Evolutionary conservation across 1,140 invertebrate species (phyloP).

Genomic region (Schlechtendalia chinensis): DNA sequence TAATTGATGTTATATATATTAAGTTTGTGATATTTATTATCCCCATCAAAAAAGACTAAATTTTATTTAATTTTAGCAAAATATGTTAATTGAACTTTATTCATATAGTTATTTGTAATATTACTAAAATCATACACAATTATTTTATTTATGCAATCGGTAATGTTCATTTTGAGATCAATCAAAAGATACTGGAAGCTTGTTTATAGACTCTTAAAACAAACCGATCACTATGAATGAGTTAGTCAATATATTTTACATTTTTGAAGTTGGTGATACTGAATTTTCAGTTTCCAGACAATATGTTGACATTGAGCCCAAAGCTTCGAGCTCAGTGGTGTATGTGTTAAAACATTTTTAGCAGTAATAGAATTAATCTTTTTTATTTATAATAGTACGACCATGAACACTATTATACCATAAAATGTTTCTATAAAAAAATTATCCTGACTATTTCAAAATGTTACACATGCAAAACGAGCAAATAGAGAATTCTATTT

Average conservation of each 20-base stretch:
- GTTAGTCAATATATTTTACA: conserved; percentile 51
- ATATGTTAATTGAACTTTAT: no score
- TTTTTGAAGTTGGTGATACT: conserved; percentile 61
- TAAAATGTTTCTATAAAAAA: conserved; percentile 99
- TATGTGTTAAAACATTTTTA: conserved; percentile 58
- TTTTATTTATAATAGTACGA: conserved; percentile 76
- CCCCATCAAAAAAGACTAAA: no score
- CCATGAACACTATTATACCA: conserved; percentile 87
- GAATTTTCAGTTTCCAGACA: conserved; percentile 66
- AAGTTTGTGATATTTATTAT: no score
- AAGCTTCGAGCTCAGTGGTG: conserved; percentile 69
- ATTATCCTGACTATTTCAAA: conserved; percentile 96
- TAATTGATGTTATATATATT: no score
- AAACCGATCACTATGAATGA: conserved; percentile 24
- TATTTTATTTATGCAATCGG: no score
- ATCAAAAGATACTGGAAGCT: no score
- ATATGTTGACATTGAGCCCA: conserved; percentile 62
- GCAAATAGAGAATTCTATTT: conserved; percentile 99
- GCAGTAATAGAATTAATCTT: conserved; percentile 14
- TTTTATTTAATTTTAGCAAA: no score
- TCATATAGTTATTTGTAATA: no score
- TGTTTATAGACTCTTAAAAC: conserved; percentile 29
- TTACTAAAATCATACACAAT: no score
- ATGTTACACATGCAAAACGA: conserved; percentile 98
- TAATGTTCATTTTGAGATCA: no score